Percentiles rank a stretch among this genome's conserved stretches.
Conservation (phyloP, 2,888 invertebrate genomes). For the Aricia artaxerxes region DNA sequence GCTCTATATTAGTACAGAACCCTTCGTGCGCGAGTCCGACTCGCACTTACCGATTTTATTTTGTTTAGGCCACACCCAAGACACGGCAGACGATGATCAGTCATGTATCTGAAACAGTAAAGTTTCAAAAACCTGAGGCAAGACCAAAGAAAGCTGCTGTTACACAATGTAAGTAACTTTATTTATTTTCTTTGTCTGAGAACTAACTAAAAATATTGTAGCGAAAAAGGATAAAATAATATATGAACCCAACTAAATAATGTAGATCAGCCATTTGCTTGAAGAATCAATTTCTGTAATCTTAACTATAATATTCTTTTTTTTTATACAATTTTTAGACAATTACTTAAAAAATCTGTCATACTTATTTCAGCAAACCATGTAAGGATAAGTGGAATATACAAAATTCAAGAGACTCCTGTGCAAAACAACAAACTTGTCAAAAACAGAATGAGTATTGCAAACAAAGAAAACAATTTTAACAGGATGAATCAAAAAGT, state of each 20-base stretch:
- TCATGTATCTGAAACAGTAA: conserved; percentile 50
- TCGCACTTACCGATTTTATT: too few relatives aligned
- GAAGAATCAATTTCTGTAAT: neutral
- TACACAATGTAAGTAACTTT: conserved; percentile 51
- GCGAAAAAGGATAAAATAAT: too few relatives aligned
- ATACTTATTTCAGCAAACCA: conserved; percentile 44
- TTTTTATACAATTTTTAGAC: neutral
- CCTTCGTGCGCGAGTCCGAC: too few relatives aligned
- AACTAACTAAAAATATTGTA: neutral
- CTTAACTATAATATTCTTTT: too few relatives aligned
- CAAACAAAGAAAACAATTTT: conserved; percentile 61
- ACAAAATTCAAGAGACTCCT: conserved; percentile 63
- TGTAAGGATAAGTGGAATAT: conserved; percentile 66
- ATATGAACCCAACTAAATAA: neutral
- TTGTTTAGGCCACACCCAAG: conserved; percentile 47
- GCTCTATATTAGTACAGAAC: too few relatives aligned
- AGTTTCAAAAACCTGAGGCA: conserved; percentile 57
- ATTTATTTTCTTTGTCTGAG: conserved; percentile 15
- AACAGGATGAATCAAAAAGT: conserved; percentile 40
- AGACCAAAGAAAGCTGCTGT: conserved; percentile 56
- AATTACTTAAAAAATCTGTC: neutral
- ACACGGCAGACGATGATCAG: conserved; percentile 50
- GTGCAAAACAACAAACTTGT: conserved; percentile 44
- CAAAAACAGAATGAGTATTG: conserved; percentile 49
- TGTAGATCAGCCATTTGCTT: too few relatives aligned